Percentiles rank a stretch among this genome's conserved stretches.
Conservation (phyloP, 2,113 vertebrate species). For the Prolemur simus region DNA sequence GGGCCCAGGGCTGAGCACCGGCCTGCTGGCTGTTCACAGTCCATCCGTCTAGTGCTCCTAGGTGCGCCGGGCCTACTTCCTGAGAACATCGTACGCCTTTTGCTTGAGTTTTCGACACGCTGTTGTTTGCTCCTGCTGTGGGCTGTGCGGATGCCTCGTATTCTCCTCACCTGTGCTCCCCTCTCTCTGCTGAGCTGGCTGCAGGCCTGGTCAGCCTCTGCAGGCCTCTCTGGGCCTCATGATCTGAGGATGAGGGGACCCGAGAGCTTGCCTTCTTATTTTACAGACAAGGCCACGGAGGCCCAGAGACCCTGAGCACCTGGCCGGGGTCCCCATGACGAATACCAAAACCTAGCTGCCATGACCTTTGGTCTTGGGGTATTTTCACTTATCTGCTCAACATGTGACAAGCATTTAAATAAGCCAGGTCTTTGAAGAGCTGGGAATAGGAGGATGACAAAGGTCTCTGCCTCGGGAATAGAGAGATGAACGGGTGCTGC, state of each 20-base stretch:
- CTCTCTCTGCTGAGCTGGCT: neutral
- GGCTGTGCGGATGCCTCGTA: neutral
- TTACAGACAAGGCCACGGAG: neutral
- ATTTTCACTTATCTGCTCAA: neutral
- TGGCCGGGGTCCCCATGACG: neutral
- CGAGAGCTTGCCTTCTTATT: neutral
- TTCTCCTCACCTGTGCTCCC: neutral
- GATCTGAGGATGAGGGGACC: neutral
- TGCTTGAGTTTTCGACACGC: neutral
- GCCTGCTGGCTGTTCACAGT: neutral
- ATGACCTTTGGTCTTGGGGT: neutral
- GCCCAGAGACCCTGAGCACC: neutral
- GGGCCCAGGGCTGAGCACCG: neutral
- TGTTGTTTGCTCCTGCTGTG: constrained; percentile 43
- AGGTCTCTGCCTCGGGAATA: neutral
- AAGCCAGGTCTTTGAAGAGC: neutral
- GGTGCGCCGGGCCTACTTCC: neutral
- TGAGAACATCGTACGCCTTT: neutral
- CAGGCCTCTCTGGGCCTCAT: neutral
- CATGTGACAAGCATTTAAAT: neutral
- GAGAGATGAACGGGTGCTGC: neutral
- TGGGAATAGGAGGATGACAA: neutral
- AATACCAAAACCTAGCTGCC: neutral
- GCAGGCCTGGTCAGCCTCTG: neutral
- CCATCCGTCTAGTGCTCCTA: neutral